phyloP scores from a whole-genome alignment of 2,113 vertebrate species.

The Fulica atra region DNA sequence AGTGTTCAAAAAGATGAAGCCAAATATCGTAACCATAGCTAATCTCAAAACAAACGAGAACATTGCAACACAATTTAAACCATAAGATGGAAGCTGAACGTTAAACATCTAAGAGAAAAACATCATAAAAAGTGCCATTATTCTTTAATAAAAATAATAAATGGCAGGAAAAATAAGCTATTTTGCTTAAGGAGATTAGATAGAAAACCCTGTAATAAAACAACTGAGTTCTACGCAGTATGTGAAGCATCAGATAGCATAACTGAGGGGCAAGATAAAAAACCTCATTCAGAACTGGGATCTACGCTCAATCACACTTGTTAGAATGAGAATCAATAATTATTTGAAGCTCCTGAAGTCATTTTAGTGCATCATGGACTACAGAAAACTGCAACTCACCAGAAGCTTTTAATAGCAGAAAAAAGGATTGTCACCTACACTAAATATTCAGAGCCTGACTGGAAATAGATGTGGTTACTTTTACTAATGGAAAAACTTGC shows the following conservation, averaged over 20 bases:
- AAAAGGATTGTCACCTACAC: not conserved
- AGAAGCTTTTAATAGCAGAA: not conserved
- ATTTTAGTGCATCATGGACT: not conserved
- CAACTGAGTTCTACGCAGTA: not conserved
- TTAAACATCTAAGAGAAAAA: not conserved
- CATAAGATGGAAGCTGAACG: not conserved
- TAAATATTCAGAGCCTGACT: not conserved
- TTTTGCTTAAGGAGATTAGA: not conserved
- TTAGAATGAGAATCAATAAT: not conserved
- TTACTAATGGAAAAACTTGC: not conserved
- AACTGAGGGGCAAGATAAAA: not conserved
- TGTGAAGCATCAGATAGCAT: not conserved
- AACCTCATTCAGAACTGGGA: not conserved
- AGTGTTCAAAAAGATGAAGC: constrained; percentile 3
- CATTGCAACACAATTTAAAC: not conserved
- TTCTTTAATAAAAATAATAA: not conserved
- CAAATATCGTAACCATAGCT: constrained; percentile 29
- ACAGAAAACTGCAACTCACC: not conserved
- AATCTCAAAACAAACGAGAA: constrained; percentile 33
- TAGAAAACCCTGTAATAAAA: not conserved
- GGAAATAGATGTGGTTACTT: not conserved
- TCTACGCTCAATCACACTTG: not conserved
- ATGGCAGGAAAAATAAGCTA: not conserved
- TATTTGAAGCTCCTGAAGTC: not conserved
- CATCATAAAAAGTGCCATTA: not conserved